These are phyloP conservation scores for Leucopternis melanops DNA, from an alignment of 2,113 vertebrate species.

Conservation along the genomic window DNA sequence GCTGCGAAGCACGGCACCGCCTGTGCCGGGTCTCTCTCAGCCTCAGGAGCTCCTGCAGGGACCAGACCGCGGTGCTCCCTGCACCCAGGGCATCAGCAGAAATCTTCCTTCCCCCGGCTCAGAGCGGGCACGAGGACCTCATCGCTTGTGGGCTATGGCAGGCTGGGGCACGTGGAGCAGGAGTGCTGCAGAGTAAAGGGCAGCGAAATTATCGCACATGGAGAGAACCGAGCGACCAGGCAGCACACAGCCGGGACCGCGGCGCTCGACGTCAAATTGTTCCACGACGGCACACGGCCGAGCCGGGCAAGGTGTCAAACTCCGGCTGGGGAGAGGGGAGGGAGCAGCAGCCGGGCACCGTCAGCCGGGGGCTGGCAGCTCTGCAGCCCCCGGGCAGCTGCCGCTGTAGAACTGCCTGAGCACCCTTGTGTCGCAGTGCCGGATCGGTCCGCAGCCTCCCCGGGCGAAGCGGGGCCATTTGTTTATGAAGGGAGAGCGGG, in stretches of 20 bases:
- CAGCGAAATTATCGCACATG: fast-evolving
- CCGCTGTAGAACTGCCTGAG: background rate
- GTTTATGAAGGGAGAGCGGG: background rate
- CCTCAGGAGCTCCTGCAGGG: background rate
- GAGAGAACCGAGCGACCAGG: background rate
- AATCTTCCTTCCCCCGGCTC: background rate
- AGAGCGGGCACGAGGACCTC: background rate
- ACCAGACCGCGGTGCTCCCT: background rate
- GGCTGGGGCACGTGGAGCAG: background rate
- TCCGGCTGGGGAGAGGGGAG: background rate
- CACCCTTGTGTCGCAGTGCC: background rate
- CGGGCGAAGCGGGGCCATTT: fast-evolving
- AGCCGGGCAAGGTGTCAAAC: background rate
- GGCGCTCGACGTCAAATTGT: no score
- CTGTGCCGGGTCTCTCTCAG: background rate
- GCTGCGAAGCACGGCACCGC: background rate
- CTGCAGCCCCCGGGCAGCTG: background rate
- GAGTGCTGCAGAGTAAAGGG: background rate
- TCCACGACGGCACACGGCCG: fast-evolving
- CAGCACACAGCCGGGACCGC: background rate
- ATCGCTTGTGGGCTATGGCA: background rate
- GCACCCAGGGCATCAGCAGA: background rate
- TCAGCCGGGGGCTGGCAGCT: background rate
- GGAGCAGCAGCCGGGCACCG: background rate
- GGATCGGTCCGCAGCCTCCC: background rate